phyloP scores from a whole-genome alignment of 1,140 invertebrate genomes.

The Bombus polaris region DNA sequence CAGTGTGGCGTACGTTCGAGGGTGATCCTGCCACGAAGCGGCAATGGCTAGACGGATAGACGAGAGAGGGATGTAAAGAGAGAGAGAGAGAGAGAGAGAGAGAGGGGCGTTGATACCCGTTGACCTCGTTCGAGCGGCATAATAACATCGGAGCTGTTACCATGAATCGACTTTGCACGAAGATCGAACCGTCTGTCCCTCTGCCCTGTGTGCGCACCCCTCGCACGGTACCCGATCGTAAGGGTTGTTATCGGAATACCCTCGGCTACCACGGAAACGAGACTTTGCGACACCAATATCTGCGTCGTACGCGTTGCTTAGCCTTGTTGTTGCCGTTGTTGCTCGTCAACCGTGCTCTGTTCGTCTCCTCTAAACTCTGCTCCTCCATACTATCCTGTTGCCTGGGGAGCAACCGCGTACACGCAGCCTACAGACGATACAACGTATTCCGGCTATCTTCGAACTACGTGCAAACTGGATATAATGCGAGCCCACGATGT shows the following conservation, averaged over 20 bases:
- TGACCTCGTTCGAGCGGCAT: slow-evolving; percentile 50
- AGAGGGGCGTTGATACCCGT: slow-evolving; percentile 21
- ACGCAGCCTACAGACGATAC: slow-evolving; percentile 31
- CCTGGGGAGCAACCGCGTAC: not conserved
- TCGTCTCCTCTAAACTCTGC: slow-evolving; percentile 9
- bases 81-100: not conserved
- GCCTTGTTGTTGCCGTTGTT: slow-evolving; percentile 19
- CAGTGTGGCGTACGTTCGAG: not conserved
- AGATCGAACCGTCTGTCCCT: slow-evolving; percentile 36
- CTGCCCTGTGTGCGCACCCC: not conserved
- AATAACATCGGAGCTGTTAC: slow-evolving; percentile 46
- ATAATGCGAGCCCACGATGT: slow-evolving; percentile 58
- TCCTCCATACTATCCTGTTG: not conserved
- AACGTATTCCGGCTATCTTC: slow-evolving; percentile 32
- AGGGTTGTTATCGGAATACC: slow-evolving; percentile 59
- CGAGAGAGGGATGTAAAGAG: no score
- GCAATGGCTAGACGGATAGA: no score
- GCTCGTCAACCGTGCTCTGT: not conserved
- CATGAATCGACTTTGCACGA: slow-evolving; percentile 46
- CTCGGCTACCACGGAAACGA: slow-evolving; percentile 20
- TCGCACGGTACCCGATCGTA: slow-evolving; percentile 46
- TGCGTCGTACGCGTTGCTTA: not conserved
- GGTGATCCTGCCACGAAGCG: not conserved
- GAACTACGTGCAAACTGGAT: slow-evolving; percentile 37
- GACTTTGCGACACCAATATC: slow-evolving; percentile 30